phyloP scores from a whole-genome alignment of 2,888 invertebrate genomes.

The Drosophila robusta region DNA sequence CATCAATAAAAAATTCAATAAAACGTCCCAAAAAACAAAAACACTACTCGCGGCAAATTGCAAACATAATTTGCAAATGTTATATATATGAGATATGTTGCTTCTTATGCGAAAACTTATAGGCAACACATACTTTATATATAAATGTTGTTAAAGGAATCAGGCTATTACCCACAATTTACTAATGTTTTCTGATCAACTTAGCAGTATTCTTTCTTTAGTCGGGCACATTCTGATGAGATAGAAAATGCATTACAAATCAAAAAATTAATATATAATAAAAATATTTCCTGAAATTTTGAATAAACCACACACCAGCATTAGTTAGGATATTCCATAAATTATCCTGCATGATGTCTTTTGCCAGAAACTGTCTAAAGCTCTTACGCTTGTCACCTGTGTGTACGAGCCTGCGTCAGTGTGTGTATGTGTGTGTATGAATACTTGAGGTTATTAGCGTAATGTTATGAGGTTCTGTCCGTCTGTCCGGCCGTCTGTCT shows the following conservation, averaged over 20 bases:
- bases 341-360: neutral
- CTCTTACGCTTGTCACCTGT: conserved; percentile 1
- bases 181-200: neutral
- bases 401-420: neutral
- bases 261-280: no score
- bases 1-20: no score
- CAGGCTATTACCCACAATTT: neutral
- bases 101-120: no score
- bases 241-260: no score
- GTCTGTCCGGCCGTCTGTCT: conserved; percentile 8
- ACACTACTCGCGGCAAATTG: no score
- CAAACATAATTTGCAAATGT: no score
- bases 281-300: no score
- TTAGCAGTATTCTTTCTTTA: neutral
- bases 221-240: neutral
- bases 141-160: no score
- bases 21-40: no score
- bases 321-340: neutral
- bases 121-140: no score
- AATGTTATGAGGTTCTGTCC: conserved; percentile 39
- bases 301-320: no score
- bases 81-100: no score
- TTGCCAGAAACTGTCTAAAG: neutral
- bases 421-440: conserved; percentile 1
- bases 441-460: conserved; percentile 53